Evolutionary conservation across 2,113 vertebrate genomes (phyloP).

Genomic region (Oxyura jamaicensis): DNA sequence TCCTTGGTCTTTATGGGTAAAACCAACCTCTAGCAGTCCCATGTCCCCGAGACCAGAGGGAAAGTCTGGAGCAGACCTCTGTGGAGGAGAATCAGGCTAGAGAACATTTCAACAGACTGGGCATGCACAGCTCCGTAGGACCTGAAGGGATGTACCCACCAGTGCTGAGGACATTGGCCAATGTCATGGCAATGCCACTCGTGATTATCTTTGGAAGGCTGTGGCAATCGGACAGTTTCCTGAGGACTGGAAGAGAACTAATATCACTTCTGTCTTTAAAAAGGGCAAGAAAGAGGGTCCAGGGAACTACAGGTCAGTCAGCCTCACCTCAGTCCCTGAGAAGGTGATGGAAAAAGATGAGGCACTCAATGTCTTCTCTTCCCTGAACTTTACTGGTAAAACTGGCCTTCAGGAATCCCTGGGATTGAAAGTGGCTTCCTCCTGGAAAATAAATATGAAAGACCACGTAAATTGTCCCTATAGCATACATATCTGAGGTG

Average conservation of each 20-base stretch:
- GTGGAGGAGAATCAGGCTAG: background rate
- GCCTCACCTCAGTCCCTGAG: background rate
- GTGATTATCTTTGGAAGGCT: background rate
- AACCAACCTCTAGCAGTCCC: background rate
- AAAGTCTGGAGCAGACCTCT: background rate
- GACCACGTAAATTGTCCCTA: background rate
- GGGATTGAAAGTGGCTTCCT: background rate
- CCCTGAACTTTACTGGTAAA: background rate
- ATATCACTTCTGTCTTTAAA: background rate
- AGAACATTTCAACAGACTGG: background rate
- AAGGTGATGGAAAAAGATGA: background rate
- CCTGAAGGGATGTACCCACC: background rate
- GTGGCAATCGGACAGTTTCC: accelerated
- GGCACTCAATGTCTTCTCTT: background rate
- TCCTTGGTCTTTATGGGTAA: background rate
- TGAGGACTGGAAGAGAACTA: background rate
- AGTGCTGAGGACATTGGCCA: background rate
- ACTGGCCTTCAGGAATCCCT: background rate
- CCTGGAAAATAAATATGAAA: background rate
- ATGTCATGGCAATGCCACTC: background rate
- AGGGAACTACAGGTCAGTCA: background rate
- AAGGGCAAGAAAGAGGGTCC: background rate
- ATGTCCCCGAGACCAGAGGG: no score
- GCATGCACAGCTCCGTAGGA: no score
- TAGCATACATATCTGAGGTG: background rate